Evolutionary conservation across 2,113 vertebrate genomes (phyloP).

Genomic region (Elaphurus davidianus): DNA sequence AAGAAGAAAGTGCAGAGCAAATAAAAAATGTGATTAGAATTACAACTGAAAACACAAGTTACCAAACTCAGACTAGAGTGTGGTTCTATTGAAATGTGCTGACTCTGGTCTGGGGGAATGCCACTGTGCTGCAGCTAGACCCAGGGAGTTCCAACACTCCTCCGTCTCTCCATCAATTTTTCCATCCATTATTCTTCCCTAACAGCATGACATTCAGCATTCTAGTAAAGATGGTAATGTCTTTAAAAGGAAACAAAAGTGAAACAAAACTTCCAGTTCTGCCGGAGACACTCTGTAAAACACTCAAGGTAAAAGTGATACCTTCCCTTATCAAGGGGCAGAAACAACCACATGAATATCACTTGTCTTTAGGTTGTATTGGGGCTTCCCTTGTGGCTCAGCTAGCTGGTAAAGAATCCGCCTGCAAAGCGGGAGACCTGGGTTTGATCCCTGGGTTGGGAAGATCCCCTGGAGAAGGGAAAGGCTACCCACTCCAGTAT

Average conservation of each 20-base stretch:
- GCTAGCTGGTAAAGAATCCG: background rate
- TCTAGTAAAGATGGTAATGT: background rate
- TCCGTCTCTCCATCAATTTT: background rate
- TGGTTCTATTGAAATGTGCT: background rate
- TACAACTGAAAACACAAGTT: slow-evolving; percentile 10
- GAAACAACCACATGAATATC: background rate
- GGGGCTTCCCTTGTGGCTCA: background rate
- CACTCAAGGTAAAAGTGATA: background rate
- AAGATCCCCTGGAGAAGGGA: background rate
- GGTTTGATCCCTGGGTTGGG: background rate
- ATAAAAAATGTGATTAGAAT: slow-evolving; percentile 17
- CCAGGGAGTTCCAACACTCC: background rate
- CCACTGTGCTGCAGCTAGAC: background rate
- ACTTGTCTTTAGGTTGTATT: background rate
- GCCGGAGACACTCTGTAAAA: background rate
- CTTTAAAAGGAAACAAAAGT: background rate
- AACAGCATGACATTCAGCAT: background rate
- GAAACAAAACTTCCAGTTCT: background rate
- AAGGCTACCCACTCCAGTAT: background rate
- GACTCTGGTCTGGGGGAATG: background rate
- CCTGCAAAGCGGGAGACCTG: background rate
- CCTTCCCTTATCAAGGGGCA: background rate
- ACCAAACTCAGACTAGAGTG: background rate
- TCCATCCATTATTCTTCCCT: background rate
- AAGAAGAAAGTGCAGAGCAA: slow-evolving; percentile 7